Base-by-base conservation (phyloP, 2,113 vertebrate genomes). In the Rhinopithecus roxellana region DNA sequence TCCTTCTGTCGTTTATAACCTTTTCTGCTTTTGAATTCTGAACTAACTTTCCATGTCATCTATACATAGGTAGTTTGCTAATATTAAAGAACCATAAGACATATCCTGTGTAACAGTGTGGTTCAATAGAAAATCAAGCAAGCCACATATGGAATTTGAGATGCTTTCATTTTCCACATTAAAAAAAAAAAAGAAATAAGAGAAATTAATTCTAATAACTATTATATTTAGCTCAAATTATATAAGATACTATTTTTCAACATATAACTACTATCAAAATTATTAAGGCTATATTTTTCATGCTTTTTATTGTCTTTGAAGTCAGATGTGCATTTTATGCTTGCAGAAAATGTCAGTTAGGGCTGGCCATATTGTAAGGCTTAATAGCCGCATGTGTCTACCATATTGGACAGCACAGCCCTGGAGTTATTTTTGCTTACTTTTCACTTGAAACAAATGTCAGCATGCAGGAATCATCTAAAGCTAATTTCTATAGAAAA, bases 21-120 rank as follows among this genome's bases (percentile, higher is more conserved):
- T 89, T 95, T 91, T 78, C 91, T 94, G 69, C 64, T 55, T 94
- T 95, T 83, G 50, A 90, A 91, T 87, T 96, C 78, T 79, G 40
- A 18, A 45, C 69, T 69, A 48, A 85, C 35, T 83, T 93, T 17
- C 52, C 45, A 45, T 81, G 45, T 55, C 27, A 13, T 55, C 83
- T 35, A 2, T 45, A 40, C 32, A 43, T 23, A 82, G 40, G 83
- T 61, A 72, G 18, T 77, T 48, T 67, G 35, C 55, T 57, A 70
- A 82, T 38, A 89, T 67, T 57, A 84, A 59, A 67, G 45, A 57
- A 50, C 2, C 61, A 74, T 20, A 23, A 45, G 17, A 12, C 45
- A 25, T 5, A 43, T 57, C 89, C 77, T 95, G 50, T 17, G 45
- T 5, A 91, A 12, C 45, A 75, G 48, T 2, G 0, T 32, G 74